A percentile compares a stretch with the other conserved stretches of the same genome.
phyloP scores from a whole-genome alignment of 2,888 invertebrate genomes.

The Anarsia innoxiella region DNA sequence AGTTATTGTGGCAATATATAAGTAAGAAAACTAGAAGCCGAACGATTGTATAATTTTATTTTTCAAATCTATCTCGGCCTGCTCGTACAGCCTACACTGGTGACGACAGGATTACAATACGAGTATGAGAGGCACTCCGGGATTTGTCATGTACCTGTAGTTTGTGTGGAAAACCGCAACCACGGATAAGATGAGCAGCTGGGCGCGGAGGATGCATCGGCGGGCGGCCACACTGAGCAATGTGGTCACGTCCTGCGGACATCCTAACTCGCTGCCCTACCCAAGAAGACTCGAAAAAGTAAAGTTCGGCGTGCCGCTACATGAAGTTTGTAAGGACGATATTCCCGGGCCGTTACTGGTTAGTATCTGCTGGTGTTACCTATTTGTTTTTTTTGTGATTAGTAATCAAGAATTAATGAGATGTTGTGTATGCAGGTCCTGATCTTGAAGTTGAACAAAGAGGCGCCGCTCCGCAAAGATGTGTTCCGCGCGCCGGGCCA shows the following conservation, averaged over 20 bases:
- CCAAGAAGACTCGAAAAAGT: conserved; percentile 92
- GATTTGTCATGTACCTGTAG: no score
- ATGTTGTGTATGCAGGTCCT: conserved; percentile 77
- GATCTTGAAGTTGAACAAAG: conserved; percentile 94
- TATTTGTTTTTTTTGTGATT: conserved; percentile 10
- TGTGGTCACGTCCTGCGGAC: conserved; percentile 93
- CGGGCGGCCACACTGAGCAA: conserved; percentile 93
- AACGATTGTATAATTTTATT: no score
- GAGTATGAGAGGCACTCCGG: background rate
- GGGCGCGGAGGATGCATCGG: conserved; percentile 94
- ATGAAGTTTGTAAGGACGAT: conserved; percentile 96
- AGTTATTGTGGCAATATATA: no score
- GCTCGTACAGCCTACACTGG: no score
- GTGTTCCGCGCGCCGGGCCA: conserved; percentile 97
- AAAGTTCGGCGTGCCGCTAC: conserved; percentile 93
- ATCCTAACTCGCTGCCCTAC: conserved; percentile 86
- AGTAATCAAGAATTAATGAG: background rate
- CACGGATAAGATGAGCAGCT: conserved; percentile 83
- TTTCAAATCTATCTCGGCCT: no score
- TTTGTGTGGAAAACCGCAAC: background rate
- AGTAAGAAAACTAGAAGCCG: no score
- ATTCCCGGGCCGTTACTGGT: conserved; percentile 94
- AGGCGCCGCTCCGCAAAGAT: conserved; percentile 94
- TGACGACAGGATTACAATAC: no score
- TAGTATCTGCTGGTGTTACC: conserved; percentile 48